These are phyloP conservation scores for Aptenodytes forsteri DNA, from an alignment of 2,113 vertebrate genomes.

Conservation along the genomic window DNA sequence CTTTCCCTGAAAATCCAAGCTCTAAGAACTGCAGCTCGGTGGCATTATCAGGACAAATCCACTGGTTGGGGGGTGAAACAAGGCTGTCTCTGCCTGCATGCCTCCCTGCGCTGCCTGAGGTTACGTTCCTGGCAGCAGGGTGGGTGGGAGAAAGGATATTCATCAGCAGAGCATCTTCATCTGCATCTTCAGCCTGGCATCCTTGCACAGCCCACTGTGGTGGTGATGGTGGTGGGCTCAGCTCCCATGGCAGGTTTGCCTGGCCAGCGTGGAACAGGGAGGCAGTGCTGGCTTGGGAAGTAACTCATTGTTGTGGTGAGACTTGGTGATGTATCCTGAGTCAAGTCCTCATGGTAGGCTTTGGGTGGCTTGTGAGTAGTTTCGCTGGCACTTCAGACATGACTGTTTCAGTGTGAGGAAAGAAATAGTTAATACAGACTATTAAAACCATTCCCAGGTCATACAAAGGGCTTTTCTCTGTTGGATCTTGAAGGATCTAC, in stretches of 20 bases:
- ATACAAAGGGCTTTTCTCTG: neutral
- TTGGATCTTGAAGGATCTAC: neutral
- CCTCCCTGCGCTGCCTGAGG: fast-evolving
- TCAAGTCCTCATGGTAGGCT: neutral
- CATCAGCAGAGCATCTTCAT: neutral
- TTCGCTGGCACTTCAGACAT: neutral
- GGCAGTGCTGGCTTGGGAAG: fast-evolving
- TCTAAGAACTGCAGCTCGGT: neutral
- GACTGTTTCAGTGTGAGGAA: neutral
- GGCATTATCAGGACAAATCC: neutral
- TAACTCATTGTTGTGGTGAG: neutral
- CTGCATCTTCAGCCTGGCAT: neutral
- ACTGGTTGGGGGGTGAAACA: neutral
- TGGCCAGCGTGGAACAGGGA: neutral
- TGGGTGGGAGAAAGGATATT: neutral
- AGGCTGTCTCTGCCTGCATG: neutral
- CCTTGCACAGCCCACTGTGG: fast-evolving
- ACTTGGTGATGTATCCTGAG: neutral
- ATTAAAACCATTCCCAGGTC: neutral
- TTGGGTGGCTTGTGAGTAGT: neutral
- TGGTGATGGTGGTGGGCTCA: neutral
- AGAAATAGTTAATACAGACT: neutral
- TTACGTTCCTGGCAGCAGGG: neutral
- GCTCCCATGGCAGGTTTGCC: neutral
- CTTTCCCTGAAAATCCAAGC: neutral